Base-by-base conservation (phyloP, 64 coral and sea anemone genomes). In the Montipora sp. region DNA sequence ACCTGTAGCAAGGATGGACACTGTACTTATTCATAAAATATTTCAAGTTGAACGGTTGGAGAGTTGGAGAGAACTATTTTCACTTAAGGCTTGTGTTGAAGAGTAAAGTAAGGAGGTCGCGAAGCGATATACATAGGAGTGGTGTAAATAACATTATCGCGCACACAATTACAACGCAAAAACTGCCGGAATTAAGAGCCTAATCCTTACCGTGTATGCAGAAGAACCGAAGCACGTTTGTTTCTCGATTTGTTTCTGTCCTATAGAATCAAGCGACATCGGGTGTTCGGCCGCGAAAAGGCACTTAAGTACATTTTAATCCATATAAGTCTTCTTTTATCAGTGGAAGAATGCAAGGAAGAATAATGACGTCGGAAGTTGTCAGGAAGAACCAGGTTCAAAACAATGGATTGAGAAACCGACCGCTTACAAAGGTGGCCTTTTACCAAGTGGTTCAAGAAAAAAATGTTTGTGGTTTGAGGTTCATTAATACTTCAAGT, bases 321-420 rank as follows among this genome's bases (percentile, higher is more conserved):
- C 47, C 44, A 12, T 51, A 8, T 57, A 11, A 71, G 22, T 71
- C 44, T 46, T 83, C 6, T 72, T 3, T 85, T 48, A 85, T 85
- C 82, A 23, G 81, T 7, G 21, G 66, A 85, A 85, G 82, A 85
- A 85, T 85, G 61, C 19, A 23, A 85, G 65, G 82, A 85, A 71
- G 68, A 8, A 6, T 71, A 45, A 59, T 16, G 43, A 49, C 68
- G 82, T 85, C 82, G 82, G 82, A 85, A 85, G 47, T 46, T 51
- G 65, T 85, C 82, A 67, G 61, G 65, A 72, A 85, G 11, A 85
- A 85, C 43, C 46, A 61, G 68, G 50, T 45, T 18, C 66, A 10
- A 70, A 72, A 23, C 27, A 85, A 49, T 85, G 82, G 65, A 70
- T n/a, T 46, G 16, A 59, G 80, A 83, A 27, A 47, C 59, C 15